Conservation (phyloP, 2,797 vertebrate species). For the Eleutherodactylus coqui region DNA sequence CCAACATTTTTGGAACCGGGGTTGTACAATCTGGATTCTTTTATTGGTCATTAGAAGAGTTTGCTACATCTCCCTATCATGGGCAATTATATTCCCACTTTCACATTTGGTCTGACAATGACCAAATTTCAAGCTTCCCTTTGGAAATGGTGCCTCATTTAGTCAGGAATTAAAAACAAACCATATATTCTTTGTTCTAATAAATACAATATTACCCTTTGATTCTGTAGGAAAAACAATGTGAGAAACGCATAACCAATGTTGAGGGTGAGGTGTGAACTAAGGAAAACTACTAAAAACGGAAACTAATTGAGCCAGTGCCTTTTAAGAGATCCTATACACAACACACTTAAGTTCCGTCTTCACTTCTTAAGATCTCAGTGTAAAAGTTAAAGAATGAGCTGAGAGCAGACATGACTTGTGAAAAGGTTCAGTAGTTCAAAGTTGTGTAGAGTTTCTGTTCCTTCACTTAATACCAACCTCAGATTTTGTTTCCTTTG, state of each 20-base stretch:
- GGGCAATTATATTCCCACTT: no score
- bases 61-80: no score
- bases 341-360: neutral
- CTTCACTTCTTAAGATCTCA: neutral
- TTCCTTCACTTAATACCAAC: conserved; percentile 36
- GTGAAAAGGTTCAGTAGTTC: conserved; percentile 55
- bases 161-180: neutral
- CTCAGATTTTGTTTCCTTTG: conserved; percentile 67
- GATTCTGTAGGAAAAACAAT: neutral
- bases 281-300: neutral
- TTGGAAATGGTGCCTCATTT: neutral
- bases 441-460: conserved; percentile 58
- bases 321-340: neutral
- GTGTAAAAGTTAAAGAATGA: conserved; percentile 45
- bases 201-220: neutral
- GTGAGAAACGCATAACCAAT: neutral
- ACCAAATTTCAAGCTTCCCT: neutral
- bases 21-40: no score
- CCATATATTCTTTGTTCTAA: neutral
- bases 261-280: neutral
- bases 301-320: neutral
- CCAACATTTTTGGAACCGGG: no score
- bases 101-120: neutral
- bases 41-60: no score
- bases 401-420: conserved; percentile 41